phyloP scores from a whole-genome alignment of 2,888 invertebrate genomes.

The Malachius bipustulatus region DNA sequence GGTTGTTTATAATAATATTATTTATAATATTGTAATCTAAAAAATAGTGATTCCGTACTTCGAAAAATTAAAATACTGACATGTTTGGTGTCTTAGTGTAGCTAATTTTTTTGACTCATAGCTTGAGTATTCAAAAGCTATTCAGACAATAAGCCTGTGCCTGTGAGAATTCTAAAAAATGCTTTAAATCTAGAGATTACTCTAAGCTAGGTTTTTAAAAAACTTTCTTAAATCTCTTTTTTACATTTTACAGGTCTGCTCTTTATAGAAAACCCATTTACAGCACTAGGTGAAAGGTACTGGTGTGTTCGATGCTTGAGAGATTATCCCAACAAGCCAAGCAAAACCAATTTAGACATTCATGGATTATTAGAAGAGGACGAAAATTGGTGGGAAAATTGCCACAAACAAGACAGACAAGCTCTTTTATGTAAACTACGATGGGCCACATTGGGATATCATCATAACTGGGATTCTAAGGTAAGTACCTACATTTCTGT shows the following conservation, averaged over 20 bases:
- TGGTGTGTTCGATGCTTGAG: constrained; percentile 71
- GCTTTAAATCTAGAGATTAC: too few species aligned
- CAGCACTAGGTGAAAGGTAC: constrained; percentile 59
- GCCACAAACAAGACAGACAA: constrained; percentile 32
- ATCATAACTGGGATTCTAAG: constrained; percentile 97
- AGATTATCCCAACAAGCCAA: constrained; percentile 64
- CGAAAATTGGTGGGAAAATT: constrained; percentile 55
- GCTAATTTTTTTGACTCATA: too few species aligned
- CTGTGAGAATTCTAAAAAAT: too few species aligned
- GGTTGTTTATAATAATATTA: too few species aligned
- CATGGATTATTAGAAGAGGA: constrained; percentile 33
- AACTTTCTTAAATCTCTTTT: constrained; percentile 10
- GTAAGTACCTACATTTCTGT: too few species aligned
- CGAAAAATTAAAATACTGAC: too few species aligned
- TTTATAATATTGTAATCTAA: too few species aligned
- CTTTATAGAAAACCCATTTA: constrained; percentile 76
- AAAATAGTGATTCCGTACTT: too few species aligned
- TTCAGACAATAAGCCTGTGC: too few species aligned
- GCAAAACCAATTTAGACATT: constrained; percentile 55
- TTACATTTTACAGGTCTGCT: constrained; percentile 49
- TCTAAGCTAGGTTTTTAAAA: too few species aligned
- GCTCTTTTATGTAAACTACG: constrained; percentile 49
- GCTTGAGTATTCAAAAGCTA: too few species aligned
- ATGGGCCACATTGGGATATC: constrained; percentile 95
- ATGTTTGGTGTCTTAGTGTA: too few species aligned